Base-by-base conservation (phyloP, 2,113 vertebrate species). In the Protobothrops flavoviridis region DNA sequence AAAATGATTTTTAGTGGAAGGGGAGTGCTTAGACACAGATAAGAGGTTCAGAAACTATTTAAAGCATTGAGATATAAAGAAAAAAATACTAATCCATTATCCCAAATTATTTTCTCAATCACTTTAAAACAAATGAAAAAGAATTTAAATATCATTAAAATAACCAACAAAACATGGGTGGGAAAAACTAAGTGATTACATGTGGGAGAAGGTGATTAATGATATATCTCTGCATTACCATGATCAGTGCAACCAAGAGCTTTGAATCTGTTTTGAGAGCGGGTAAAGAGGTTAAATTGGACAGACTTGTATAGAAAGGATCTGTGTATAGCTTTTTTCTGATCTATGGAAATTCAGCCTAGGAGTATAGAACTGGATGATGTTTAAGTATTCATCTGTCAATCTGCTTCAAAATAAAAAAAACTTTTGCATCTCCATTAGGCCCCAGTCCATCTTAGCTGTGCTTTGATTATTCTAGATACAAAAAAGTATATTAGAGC, bases 11-110 rank as follows among this genome's bases (percentile, higher is more conserved):
- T 53, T 92, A 86, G 87, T 57, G 24, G 15, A 85, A 88, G 2
- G 90, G 88, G 53, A 69, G 59, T 20, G 61, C 1, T 33, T 3
- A 94, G 74, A 5, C 69, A 92, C 61, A 92, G 21, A 74, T 94
- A 89, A 59, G n/a, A 93, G 88, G 48, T 91, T 93, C 87, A 48
- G 94, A 91, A 94, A 56, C 21, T 13, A 9, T n/a, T 91, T 93
- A 95, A 94, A 92, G 89, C 92, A 56, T 94, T 81, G 11, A 53
- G 88, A 96, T 95, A 93, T 88, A 93, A 50, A 91, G 90, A 43
- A 53, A 94, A 91, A 96, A 94, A 93, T 90, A 95, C 33, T 94
- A 92, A 87, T 86, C 59, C 91, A 95, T 87, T 23, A 59, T 93
- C 91, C 87, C 90, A 43, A 86, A 93, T 89, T 93, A 92, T 1